Evolutionary conservation across 1,140 invertebrate genomes (phyloP).

Genomic region (Bacillus rossius): DNA sequence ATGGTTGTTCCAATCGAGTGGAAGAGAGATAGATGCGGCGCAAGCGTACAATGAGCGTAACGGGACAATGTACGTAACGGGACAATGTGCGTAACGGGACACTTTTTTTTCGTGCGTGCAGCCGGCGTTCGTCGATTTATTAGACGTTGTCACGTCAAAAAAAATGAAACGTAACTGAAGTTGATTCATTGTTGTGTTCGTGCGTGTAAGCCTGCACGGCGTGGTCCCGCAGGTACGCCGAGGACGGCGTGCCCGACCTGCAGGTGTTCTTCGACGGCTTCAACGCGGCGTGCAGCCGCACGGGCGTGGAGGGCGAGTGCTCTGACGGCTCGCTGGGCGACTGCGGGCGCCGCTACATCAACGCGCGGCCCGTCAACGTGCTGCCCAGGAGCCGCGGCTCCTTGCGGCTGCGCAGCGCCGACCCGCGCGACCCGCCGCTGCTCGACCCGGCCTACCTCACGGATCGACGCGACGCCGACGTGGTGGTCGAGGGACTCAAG

Average conservation of each 20-base stretch:
- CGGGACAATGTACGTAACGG: too few species aligned
- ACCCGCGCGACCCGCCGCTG: not conserved
- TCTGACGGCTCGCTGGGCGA: slow-evolving; percentile 24
- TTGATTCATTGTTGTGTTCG: too few species aligned
- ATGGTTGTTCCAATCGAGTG: too few species aligned
- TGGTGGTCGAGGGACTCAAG: slow-evolving; percentile 43
- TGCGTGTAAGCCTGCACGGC: too few species aligned
- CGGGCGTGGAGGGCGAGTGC: slow-evolving; percentile 37
- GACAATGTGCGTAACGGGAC: too few species aligned
- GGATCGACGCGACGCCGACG: slow-evolving; percentile 21
- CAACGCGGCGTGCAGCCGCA: slow-evolving; percentile 35
- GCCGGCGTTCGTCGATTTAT: too few species aligned
- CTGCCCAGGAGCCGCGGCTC: slow-evolving; percentile 20
- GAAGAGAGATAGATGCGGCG: too few species aligned
- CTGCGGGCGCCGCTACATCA: slow-evolving; percentile 19
- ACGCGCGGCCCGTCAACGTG: slow-evolving; percentile 2
- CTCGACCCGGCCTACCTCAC: not conserved
- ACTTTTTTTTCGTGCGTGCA: too few species aligned
- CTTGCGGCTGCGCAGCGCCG: not conserved
- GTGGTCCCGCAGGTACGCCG: slow-evolving; percentile 18
- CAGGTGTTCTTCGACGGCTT: slow-evolving; percentile 44
- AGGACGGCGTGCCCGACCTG: slow-evolving; percentile 24
- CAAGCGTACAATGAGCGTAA: too few species aligned
- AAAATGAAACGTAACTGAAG: too few species aligned
- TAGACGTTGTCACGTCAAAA: too few species aligned